phyloP scores from a whole-genome alignment of 2,888 invertebrate genomes.

The Papilio elwesi region DNA sequence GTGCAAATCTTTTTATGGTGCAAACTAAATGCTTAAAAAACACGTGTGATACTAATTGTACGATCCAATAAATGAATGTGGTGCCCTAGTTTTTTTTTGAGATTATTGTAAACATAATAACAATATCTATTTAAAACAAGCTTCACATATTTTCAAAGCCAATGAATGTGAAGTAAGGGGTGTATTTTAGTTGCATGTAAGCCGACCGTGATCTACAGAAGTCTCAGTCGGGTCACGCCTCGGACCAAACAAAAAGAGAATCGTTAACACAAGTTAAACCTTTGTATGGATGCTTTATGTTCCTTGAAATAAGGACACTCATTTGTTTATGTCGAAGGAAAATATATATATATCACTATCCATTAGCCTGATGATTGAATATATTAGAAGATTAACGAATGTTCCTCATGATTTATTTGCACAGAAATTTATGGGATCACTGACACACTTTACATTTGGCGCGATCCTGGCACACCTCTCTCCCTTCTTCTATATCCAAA shows the following conservation, averaged over 20 bases:
- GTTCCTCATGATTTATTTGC: no score
- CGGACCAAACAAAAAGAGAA: constrained; percentile 52
- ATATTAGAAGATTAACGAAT: no score
- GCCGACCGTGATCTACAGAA: constrained; percentile 52
- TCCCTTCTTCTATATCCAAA: no score
- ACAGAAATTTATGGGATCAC: no score
- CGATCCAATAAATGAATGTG: no score
- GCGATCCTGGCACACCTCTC: no score
- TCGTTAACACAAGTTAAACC: constrained; percentile 58
- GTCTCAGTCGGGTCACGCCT: constrained; percentile 64
- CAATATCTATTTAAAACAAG: background rate
- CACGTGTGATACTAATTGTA: no score
- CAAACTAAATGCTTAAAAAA: no score
- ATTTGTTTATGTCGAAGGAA: constrained; percentile 44
- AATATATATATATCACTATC: constrained; percentile 9
- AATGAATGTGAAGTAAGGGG: background rate
- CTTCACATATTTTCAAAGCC: background rate
- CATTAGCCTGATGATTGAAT: background rate
- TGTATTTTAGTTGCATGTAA: constrained; percentile 49
- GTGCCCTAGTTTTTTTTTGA: no score
- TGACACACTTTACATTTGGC: no score
- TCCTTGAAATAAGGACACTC: constrained; percentile 47
- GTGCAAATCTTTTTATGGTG: no score
- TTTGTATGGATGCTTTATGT: constrained; percentile 49
- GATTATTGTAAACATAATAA: background rate